Evolutionary conservation across 2,113 vertebrate species (phyloP), one percentile per base, ranked within the genome.

Genomic region (Engystomops pustulosus): DNA sequence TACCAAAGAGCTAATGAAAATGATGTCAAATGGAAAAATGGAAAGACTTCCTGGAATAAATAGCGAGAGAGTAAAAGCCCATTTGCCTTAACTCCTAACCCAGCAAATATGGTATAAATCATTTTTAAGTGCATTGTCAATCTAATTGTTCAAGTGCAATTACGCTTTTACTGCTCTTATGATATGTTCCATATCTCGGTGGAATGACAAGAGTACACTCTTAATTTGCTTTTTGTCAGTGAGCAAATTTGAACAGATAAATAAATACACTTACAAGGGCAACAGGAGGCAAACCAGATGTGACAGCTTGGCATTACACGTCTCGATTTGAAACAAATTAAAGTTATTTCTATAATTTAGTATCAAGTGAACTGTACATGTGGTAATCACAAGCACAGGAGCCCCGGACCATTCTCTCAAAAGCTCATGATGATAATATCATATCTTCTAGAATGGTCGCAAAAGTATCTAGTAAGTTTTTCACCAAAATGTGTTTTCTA

Each of bases 311-410:
- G 58, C 62, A 81, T 81, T 71, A 44, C 47, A 71, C 79, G 20
- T 81, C 47, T 71, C 20, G 30, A 55, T 47, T 55, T 81, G 67
- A 81, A 81, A 81, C 67, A 81, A 81, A 81, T 81, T 70, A 71
- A 81, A 81, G 67, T 81, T 81, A 81, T 81, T 70, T 71, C n/a
- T 81, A 81, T 81, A 81, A 81, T 81, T 41, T 38, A 81, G 32
- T 34, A 55, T 18, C 49, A 34, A 81, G 41, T 55, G 65, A 38
- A 68, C 23, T 49, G 27, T 68, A 25, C 68, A 45, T 25, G 55
- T 44, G n/a, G 15, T 34, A 32, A 30, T 34, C 25, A 38, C 5
- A 23, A n/a, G 23, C 41, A 53, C 9, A 76, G 72, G 10, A 76
- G 8, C 5, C 32, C 18, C 30, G 38, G 12, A 71, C 0, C 38